Evolutionary conservation across 2,797 vertebrate genomes (phyloP).

Genomic region (Gymnoscopelus microlampas): DNA sequence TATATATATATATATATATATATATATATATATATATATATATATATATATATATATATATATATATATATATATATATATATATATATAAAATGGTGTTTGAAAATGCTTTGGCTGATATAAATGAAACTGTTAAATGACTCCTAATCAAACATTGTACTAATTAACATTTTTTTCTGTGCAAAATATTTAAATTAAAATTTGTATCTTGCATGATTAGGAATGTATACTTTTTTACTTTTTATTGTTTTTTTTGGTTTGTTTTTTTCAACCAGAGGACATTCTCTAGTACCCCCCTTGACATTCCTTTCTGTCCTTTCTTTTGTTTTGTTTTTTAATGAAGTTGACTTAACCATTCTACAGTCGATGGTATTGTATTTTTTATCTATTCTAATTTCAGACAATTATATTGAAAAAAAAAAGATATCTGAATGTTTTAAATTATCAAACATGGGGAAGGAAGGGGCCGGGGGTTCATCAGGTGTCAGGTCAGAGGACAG

Average conservation of each 20-base stretch:
- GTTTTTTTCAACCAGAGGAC: constrained; percentile 38
- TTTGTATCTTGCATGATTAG: constrained; percentile 81
- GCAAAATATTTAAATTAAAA: constrained; percentile 73
- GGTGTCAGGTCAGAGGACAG: constrained; percentile 53
- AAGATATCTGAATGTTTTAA: constrained; percentile 77
- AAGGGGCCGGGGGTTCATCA: constrained; percentile 44
- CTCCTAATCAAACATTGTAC: constrained; percentile 54
- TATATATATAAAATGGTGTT: constrained; percentile 43
- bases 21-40: constrained; percentile 46
- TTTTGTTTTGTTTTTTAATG: constrained; percentile 48
- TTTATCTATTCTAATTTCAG: constrained; percentile 71
- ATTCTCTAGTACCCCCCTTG: constrained; percentile 47
- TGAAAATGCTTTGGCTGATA: constrained; percentile 48
- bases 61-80: constrained; percentile 52
- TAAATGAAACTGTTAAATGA: constrained; percentile 41
- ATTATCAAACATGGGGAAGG: constrained; percentile 65
- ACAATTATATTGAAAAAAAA: constrained; percentile 51
- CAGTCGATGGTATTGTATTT: constrained; percentile 76
- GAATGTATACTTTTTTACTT: constrained; percentile 72
- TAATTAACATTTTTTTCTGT: constrained; percentile 66
- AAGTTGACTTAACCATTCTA: constrained; percentile 66
- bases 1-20: constrained; percentile 42
- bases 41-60: constrained; percentile 47
- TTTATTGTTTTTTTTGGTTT: constrained; percentile 20
- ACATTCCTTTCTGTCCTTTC: constrained; percentile 70